phyloP scores from a whole-genome alignment of 1,140 invertebrate species.

The Geopemphigus sp. region DNA sequence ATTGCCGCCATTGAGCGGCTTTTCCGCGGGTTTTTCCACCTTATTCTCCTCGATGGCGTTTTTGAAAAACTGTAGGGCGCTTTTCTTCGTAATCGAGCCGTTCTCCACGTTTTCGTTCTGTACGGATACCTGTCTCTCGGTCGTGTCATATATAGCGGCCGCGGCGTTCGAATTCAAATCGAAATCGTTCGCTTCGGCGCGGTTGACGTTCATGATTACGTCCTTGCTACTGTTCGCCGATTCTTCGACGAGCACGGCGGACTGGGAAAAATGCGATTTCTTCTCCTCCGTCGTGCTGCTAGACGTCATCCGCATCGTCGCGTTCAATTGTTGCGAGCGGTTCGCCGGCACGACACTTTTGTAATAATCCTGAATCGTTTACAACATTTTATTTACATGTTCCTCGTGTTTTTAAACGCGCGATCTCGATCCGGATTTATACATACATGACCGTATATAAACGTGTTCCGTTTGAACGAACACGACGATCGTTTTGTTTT shows the following conservation, averaged over 20 bases:
- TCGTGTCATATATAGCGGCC: background rate
- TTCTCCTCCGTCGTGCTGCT: slow-evolving; percentile 15
- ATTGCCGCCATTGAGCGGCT: background rate
- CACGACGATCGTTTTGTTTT: too few species aligned
- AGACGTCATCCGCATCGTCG: too few species aligned
- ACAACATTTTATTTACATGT: background rate
- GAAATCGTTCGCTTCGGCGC: background rate
- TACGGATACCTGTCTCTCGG: slow-evolving; percentile 5
- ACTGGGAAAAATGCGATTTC: slow-evolving; percentile 24
- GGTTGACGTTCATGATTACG: background rate
- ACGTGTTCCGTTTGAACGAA: too few species aligned
- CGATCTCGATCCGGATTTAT: too few species aligned
- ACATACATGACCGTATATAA: too few species aligned
- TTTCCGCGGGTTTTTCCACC: slow-evolving; percentile 48
- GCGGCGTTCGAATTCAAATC: background rate
- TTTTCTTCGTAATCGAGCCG: slow-evolving; percentile 58
- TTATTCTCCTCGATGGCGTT: slow-evolving; percentile 59
- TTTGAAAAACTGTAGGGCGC: slow-evolving; percentile 63
- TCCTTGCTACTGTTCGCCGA: slow-evolving; percentile 15
- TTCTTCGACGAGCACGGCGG: slow-evolving; percentile 25
- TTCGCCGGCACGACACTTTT: slow-evolving; percentile 30
- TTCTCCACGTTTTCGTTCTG: slow-evolving; percentile 55
- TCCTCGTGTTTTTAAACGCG: too few species aligned
- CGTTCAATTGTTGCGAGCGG: slow-evolving; percentile 9
- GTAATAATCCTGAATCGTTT: slow-evolving; percentile 31